Base-by-base conservation (phyloP, 2,113 vertebrate species). In the Falcunculus frontatus region DNA sequence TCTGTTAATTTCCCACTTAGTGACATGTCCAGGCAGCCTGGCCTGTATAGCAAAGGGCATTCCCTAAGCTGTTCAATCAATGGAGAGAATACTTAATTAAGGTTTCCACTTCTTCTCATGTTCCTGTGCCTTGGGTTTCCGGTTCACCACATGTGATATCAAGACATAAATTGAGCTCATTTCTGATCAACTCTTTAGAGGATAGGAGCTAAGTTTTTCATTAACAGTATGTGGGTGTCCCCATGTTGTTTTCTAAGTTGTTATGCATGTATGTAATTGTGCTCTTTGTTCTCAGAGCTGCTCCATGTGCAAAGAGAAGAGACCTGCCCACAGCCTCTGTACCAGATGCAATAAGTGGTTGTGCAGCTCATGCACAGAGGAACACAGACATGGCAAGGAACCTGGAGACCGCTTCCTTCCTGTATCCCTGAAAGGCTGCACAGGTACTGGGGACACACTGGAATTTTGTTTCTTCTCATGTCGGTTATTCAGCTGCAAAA, bases 331-430 rank as follows among this genome's bases (percentile, higher is more conserved):
- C 94, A 98, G 97, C 37, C 97, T 98, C 52, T 98, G 98, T 20
- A 98, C 98, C 3, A 97, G 96, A 49, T 98, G 98, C 97, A 98
- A 98, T 69, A 98, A 97, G 47, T 98, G 98, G 98, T 35, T 98
- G 68, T 98, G 98, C 91, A 98, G 98, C 89, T 96, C 98, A 0
- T 98, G 98, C 53, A 98, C 98, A 2, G 98, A 98, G 85, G 98
- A 98, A 2, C 98, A 98, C 80, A 90, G 87, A 5, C 98, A 98
- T 1, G 68, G 76, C 70, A 96, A 95, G 27, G 95, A 87, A 8
- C 73, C 87, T 6, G 97, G 95, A 35, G 97, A 97, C 9, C 27
- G 6, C 3, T 97, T 97, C 79, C 90, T 98, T 19, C 7, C 98
- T 29, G 46, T 90, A 4, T 26, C 97, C 59, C 92, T 97, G 87